These are phyloP conservation scores for Babyrousa celebensis DNA, from an alignment of 2,797 vertebrate species.

Conservation along the genomic window DNA sequence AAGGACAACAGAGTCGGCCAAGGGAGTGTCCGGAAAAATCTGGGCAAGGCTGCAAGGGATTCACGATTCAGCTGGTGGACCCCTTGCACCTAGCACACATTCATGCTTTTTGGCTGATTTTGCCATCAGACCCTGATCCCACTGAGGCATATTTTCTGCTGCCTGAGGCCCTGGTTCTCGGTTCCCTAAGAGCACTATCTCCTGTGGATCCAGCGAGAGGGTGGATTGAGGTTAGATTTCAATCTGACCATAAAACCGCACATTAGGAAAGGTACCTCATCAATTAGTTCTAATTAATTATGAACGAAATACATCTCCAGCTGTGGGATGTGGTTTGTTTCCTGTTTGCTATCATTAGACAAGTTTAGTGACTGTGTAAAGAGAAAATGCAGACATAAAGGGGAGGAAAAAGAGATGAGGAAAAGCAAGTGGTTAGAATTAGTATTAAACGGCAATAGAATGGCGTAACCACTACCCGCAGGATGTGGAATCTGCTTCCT, in stretches of 20 bases:
- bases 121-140: background rate
- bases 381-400: background rate
- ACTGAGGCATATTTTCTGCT: fast-evolving
- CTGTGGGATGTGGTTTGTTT: constrained; percentile 75
- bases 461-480: background rate
- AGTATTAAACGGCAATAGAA: background rate
- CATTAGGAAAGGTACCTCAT: constrained; percentile 76
- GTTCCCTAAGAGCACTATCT: background rate
- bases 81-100: fast-evolving
- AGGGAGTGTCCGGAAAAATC: too few relatives aligned
- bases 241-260: constrained; percentile 75
- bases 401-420: background rate
- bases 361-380: constrained; percentile 35
- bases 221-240: constrained; percentile 33
- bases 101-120: background rate
- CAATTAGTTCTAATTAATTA: constrained; percentile 81
- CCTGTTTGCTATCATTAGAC: constrained; percentile 16
- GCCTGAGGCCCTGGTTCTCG: fast-evolving
- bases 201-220: background rate
- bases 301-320: constrained; percentile 69
- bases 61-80: fast-evolving
- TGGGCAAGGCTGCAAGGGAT: background rate
- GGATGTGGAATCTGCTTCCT: background rate
- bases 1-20: too few relatives aligned
- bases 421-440: constrained; percentile 42